These are phyloP conservation scores for Patella vulgata DNA, from an alignment of 1,140 invertebrate species.

Conservation along the genomic window DNA sequence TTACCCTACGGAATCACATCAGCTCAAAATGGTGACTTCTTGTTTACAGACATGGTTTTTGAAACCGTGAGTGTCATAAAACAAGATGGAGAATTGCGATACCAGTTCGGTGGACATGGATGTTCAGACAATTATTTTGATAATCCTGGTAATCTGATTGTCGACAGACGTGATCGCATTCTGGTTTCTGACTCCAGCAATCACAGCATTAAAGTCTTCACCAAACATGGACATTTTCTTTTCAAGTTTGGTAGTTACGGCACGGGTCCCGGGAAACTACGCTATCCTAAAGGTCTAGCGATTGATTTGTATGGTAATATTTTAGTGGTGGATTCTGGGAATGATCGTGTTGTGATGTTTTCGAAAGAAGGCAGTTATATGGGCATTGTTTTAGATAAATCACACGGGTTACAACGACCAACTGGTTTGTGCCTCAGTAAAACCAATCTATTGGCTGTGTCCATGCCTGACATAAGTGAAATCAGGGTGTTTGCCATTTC, in stretches of 20 bases:
- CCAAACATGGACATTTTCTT: slow-evolving; percentile 32
- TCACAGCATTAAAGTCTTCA: slow-evolving; percentile 70
- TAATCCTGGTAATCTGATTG: slow-evolving; percentile 54
- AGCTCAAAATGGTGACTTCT: slow-evolving; percentile 19
- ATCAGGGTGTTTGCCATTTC: slow-evolving; percentile 15
- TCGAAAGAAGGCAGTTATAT: slow-evolving; percentile 51
- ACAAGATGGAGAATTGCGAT: slow-evolving; percentile 15
- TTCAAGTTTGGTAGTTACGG: slow-evolving; percentile 40
- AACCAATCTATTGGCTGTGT: slow-evolving; percentile 26
- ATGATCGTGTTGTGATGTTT: slow-evolving; percentile 98
- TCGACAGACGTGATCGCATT: slow-evolving; percentile 66
- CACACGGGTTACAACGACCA: slow-evolving; percentile 71
- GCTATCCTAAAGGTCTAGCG: slow-evolving; percentile 96
- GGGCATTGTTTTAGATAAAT: slow-evolving; percentile 88
- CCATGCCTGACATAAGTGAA: slow-evolving; percentile 34
- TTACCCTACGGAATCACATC: slow-evolving; percentile 37
- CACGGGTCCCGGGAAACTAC: slow-evolving; percentile 74
- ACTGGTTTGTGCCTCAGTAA: slow-evolving; percentile 27
- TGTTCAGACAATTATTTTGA: slow-evolving; percentile 75
- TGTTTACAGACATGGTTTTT: slow-evolving; percentile 36
- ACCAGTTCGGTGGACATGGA: slow-evolving; percentile 87
- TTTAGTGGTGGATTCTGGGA: slow-evolving; percentile 95
- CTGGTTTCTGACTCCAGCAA: slow-evolving; percentile 72
- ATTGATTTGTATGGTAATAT: slow-evolving; percentile 97
- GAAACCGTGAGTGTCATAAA: slow-evolving; percentile 28